Base-by-base conservation (phyloP, 2,888 invertebrate species). In the Liposcelis brunnea region DNA sequence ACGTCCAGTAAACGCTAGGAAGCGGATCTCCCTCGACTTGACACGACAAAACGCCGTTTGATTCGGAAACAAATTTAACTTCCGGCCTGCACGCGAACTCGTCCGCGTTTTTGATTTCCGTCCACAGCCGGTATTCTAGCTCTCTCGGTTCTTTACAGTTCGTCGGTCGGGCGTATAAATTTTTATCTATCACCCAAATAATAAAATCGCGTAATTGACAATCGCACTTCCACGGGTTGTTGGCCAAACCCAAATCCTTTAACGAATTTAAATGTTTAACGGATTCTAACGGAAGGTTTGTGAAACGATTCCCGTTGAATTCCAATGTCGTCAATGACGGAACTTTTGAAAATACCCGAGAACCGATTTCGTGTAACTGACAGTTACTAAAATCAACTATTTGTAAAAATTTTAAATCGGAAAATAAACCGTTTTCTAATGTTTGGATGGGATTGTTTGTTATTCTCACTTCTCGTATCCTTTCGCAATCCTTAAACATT, bases 211-310 rank as follows among this genome's bases (percentile, higher is more conserved):
- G 77, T 45, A 91, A 65, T 50, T 78, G 75, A 56, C 91, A 91
- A 57, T 90, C 85, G 58, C 91, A 91, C 49, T 79, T 72, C 90
- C 90, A 91, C 0, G 81, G 82, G 59, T 91, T 91, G 49, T 78
- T 76, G 50, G 77, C 75, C 1, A 90, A 67, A 45, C 79, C 79
- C 36, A 91, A 65, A 55, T 80, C 80, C 19, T 74, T 73, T 44
- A 90, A 61, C 50, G 75, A 77, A 2, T 71, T 68, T 44, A 87
- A 63, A 31, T 71, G 69, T 46, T 70, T 68, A 47, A 85, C 72
- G 5, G 77, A 73, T 48, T 77, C 74, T 40, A 73, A 66, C 19
- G 60, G 58, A 45, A 57, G 50, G 42, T 51, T 50, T 8, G 44
- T 43, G 42, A 55, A 31, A 5, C 74, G 75, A 59, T 91, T 91